Evolutionary conservation across 2,797 vertebrate genomes (phyloP).

Genomic region (Holocentrus rufus): DNA sequence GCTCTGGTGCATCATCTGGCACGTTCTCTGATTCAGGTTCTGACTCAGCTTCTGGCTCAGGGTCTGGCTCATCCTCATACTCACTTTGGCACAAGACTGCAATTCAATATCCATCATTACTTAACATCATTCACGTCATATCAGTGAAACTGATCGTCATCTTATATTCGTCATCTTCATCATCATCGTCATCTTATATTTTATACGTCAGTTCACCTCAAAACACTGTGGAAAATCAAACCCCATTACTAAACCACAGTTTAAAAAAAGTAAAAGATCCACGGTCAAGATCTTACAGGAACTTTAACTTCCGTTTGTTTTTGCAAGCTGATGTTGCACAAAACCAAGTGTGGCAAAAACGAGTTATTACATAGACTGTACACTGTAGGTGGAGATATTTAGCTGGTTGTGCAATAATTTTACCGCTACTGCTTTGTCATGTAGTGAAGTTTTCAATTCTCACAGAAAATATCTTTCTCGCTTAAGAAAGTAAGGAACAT

Average conservation of each 20-base stretch:
- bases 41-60: too few relatives aligned
- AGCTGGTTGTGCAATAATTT: conserved; percentile 51
- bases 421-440: conserved; percentile 20
- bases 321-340: conserved; percentile 33
- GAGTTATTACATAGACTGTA: not conserved
- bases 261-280: not conserved
- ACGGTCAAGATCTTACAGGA: conserved; percentile 34
- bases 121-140: not conserved
- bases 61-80: rapidly evolving
- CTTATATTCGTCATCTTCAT: too few relatives aligned
- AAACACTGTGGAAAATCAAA: not conserved
- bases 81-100: conserved; percentile 50
- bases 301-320: conserved; percentile 36
- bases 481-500: not conserved
- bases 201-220: not conserved
- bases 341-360: conserved; percentile 53
- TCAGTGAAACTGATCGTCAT: conserved; percentile 1
- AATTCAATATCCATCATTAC: conserved; percentile 48
- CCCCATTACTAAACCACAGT: not conserved
- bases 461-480: conserved; percentile 1
- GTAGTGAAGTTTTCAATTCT: conserved; percentile 6
- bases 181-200: too few relatives aligned
- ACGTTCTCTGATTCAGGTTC: rapidly evolving
- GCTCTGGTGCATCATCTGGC: too few relatives aligned
- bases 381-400: conserved; percentile 22